Percentiles rank a stretch among this genome's conserved stretches.
phyloP scores from a whole-genome alignment of 2,888 invertebrate species.

The Hydroisotoma schaefferi region DNA sequence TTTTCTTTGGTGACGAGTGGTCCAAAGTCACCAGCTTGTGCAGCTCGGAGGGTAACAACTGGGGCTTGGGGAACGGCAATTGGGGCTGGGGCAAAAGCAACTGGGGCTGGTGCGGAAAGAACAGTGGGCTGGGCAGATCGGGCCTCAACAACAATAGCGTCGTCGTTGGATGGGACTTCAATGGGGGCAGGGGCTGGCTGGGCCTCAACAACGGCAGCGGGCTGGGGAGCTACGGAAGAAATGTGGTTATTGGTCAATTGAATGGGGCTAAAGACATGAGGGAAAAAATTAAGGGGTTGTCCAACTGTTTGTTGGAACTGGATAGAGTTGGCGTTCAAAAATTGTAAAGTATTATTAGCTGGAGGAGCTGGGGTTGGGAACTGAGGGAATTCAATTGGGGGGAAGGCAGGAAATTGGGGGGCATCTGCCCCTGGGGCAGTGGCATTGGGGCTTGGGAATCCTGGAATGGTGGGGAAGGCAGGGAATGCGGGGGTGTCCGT shows the following conservation, averaged over 20 bases:
- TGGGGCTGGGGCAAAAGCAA: slow-evolving; percentile 14
- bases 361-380: neutral
- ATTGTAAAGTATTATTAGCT: neutral
- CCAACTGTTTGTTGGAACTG: neutral
- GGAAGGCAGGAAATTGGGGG: slow-evolving; percentile 12
- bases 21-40: slow-evolving; percentile 40
- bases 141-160: slow-evolving; percentile 26
- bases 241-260: slow-evolving; percentile 17
- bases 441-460: slow-evolving; percentile 9
- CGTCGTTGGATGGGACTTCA: slow-evolving; percentile 8
- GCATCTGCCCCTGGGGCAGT: slow-evolving; percentile 12
- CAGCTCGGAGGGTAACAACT: slow-evolving; percentile 20
- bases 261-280: slow-evolving; percentile 10
- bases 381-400: neutral
- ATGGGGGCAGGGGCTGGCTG: slow-evolving; percentile 18
- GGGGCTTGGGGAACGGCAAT: slow-evolving; percentile 7
- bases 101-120: slow-evolving; percentile 20
- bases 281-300: slow-evolving; percentile 1
- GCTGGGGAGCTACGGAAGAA: slow-evolving; percentile 10
- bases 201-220: neutral
- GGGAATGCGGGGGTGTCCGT: slow-evolving; percentile 2
- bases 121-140: slow-evolving; percentile 20
- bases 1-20: slow-evolving; percentile 44
- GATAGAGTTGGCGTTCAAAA: slow-evolving; percentile 1
- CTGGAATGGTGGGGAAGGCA: neutral